Evolutionary conservation across 2,888 invertebrate species (phyloP).

Genomic region (Yponomeuta cagnagella): DNA sequence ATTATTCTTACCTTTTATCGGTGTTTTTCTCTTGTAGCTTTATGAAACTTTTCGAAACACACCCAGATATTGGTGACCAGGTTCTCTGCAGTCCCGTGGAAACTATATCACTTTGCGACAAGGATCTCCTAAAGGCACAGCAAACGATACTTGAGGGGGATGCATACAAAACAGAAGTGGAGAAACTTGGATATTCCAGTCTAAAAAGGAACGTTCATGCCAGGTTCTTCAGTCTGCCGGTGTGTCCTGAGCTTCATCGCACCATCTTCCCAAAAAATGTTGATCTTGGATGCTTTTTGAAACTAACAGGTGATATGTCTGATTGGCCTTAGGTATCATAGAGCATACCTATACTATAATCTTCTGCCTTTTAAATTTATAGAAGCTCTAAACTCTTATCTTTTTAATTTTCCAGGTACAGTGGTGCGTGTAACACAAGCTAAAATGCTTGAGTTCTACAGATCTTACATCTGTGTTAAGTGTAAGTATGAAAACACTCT

Average conservation of each 20-base stretch:
- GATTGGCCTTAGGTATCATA: too few species aligned
- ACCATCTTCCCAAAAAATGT: conserved; percentile 81
- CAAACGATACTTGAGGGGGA: conserved; percentile 64
- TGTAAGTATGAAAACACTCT: conserved; percentile 81
- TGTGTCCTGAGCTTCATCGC: conserved; percentile 80
- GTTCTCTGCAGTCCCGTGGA: conserved; percentile 79
- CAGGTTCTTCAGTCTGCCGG: conserved; percentile 80
- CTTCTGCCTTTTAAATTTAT: too few species aligned
- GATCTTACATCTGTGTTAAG: conserved; percentile 84
- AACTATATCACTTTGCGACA: conserved; percentile 79
- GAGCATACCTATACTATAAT: too few species aligned
- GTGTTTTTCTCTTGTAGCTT: conserved; percentile 71
- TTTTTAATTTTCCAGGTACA: conserved; percentile 74
- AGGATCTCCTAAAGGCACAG: conserved; percentile 77
- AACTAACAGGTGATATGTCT: conserved; percentile 77
- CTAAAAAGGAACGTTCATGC: conserved; percentile 81
- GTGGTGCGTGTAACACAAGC: conserved; percentile 84
- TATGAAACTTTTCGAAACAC: conserved; percentile 80
- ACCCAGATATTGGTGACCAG: conserved; percentile 79
- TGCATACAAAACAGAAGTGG: conserved; percentile 42
- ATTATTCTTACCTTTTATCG: neutral
- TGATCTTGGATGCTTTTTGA: conserved; percentile 83
- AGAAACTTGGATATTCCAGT: conserved; percentile 43
- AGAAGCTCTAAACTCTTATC: conserved; percentile 5
- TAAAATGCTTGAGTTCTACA: conserved; percentile 85